These are phyloP conservation scores for Echinarachnius parma DNA, from an alignment of 53 echinoderm and acorn worm species.

Conservation along the genomic window DNA sequence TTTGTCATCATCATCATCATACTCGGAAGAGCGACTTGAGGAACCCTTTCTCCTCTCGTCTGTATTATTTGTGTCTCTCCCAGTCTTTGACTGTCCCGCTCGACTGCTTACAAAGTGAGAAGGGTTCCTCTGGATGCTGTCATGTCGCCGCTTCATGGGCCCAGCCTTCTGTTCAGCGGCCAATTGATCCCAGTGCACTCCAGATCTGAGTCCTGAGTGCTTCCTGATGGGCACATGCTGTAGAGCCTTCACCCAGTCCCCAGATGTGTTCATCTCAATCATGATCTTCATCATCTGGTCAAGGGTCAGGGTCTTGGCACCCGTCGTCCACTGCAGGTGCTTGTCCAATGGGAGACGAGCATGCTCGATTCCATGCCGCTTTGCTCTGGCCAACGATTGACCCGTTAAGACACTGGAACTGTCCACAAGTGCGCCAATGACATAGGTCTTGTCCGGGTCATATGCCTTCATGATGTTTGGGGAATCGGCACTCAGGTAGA, in stretches of 20 bases:
- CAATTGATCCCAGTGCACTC: constrained; percentile 32
- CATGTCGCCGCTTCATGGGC: not conserved
- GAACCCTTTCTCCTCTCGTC: not conserved
- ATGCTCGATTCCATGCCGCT: constrained; percentile 63
- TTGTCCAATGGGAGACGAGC: constrained; percentile 79
- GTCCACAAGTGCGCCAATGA: constrained; percentile 89
- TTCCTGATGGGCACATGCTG: constrained; percentile 84
- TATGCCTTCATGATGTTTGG: constrained; percentile 68
- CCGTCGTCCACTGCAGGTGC: constrained; percentile 70
- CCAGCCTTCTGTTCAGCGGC: not conserved
- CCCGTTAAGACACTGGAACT: constrained; percentile 48
- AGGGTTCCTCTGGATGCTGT: constrained; percentile 37
- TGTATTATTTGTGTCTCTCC: not conserved
- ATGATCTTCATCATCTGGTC: constrained; percentile 84
- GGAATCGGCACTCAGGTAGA: constrained; percentile 87
- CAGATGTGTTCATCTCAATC: constrained; percentile 54
- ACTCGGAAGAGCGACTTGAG: no score
- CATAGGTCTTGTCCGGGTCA: constrained; percentile 69
- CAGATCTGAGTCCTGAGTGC: constrained; percentile 65
- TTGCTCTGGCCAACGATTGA: constrained; percentile 72
- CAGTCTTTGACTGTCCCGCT: constrained; percentile 24
- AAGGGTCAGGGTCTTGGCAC: constrained; percentile 78
- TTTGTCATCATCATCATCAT: no score
- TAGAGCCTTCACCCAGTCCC: constrained; percentile 76
- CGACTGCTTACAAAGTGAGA: constrained; percentile 51